phyloP scores from a whole-genome alignment of 1,140 invertebrate species.

The Holotrichia oblita region DNA sequence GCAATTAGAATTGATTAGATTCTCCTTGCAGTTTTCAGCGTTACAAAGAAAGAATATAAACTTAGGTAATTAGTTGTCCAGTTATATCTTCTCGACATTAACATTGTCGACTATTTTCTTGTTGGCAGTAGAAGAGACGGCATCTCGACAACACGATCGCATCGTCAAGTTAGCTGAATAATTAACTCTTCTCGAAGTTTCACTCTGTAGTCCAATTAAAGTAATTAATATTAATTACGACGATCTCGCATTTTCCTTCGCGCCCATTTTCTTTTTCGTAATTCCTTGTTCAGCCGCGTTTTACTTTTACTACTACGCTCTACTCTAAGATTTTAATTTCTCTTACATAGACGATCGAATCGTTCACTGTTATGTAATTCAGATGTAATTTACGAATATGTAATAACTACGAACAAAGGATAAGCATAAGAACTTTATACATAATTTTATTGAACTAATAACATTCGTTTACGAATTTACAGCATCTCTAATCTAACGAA shows the following conservation, averaged over 20 bases:
- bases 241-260: neutral
- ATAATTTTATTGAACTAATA: too few species aligned
- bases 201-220: neutral
- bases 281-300: neutral
- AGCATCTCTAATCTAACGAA: too few species aligned
- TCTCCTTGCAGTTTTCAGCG: too few species aligned
- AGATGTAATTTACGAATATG: too few species aligned
- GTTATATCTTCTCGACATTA: too few species aligned
- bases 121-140: neutral
- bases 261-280: neutral
- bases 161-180: neutral
- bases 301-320: neutral
- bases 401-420: too few species aligned
- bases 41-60: too few species aligned
- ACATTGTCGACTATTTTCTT: neutral
- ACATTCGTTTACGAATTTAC: too few species aligned
- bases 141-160: neutral
- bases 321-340: neutral
- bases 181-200: neutral
- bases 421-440: too few species aligned
- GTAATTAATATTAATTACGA: conserved; percentile 10
- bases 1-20: too few species aligned
- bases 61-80: too few species aligned
- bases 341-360: neutral
- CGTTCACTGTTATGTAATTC: too few species aligned